Percentiles rank a stretch among this genome's conserved stretches.
phyloP scores from a whole-genome alignment of 2,797 vertebrate species.

The Caiman crocodilus region DNA sequence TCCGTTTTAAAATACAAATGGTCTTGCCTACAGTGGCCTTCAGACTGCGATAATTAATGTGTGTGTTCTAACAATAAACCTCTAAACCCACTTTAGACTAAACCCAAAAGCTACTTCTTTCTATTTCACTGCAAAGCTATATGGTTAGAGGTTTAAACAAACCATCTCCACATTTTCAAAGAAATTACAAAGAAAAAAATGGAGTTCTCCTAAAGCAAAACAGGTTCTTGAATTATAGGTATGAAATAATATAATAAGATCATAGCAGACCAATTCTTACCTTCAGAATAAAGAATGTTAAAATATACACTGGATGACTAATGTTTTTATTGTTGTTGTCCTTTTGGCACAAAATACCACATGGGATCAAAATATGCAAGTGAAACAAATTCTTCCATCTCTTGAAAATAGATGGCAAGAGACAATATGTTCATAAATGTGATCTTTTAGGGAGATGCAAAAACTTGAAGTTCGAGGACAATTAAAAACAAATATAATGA shows the following conservation, averaged over 20 bases:
- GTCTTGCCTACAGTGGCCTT: background rate
- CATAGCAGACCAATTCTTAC: background rate
- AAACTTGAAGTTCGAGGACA: background rate
- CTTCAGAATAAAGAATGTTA: background rate
- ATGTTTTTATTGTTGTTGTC: background rate
- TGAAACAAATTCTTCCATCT: background rate
- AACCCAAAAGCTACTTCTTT: background rate
- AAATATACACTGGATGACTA: background rate
- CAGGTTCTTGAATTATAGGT: background rate
- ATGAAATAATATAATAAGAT: background rate
- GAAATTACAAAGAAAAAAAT: background rate
- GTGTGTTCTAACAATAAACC: background rate
- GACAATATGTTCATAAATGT: background rate
- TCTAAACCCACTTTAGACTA: background rate
- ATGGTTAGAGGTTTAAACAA: background rate
- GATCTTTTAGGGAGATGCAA: background rate
- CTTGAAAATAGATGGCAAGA: background rate
- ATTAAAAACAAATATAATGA: background rate
- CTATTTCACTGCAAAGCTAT: background rate
- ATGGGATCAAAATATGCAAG: background rate
- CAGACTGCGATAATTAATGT: background rate
- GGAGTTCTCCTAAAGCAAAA: background rate
- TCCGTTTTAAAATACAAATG: background rate
- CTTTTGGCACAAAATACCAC: background rate
- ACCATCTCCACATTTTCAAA: background rate